Evolutionary conservation across 1,140 invertebrate genomes (phyloP).

Genomic region (Steinernema feltiae): DNA sequence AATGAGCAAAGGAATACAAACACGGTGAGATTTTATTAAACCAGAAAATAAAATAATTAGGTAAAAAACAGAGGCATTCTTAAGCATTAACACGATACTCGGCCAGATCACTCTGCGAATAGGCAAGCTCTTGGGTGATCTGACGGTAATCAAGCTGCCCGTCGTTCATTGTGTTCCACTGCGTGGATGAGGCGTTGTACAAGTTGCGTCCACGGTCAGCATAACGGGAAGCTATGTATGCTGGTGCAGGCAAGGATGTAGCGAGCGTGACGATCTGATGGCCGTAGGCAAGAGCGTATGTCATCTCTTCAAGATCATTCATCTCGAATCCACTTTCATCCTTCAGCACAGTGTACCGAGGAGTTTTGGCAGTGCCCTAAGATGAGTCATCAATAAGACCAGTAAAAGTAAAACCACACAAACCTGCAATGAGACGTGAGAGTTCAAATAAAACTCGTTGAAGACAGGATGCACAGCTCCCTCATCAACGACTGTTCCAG

Average conservation of each 20-base stretch:
- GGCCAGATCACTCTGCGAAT: background rate
- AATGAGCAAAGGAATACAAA: too few species aligned
- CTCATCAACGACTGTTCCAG: constrained; percentile 29
- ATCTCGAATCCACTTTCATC: constrained; percentile 25
- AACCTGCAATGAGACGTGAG: constrained; percentile 32
- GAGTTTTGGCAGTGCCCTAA: constrained; percentile 31
- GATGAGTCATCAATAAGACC: background rate
- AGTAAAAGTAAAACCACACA: background rate
- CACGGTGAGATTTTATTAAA: too few species aligned
- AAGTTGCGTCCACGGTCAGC: constrained; percentile 31
- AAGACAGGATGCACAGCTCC: constrained; percentile 20
- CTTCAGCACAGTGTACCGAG: constrained; percentile 27
- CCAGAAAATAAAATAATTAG: too few species aligned
- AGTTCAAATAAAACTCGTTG: constrained; percentile 38
- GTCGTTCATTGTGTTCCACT: background rate
- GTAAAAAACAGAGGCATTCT: too few species aligned
- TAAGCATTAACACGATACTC: background rate
- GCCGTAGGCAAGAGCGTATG: constrained; percentile 16
- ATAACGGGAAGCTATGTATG: constrained; percentile 37
- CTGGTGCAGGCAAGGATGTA: constrained; percentile 32
- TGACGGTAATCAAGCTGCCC: background rate
- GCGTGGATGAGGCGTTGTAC: background rate
- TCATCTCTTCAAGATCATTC: constrained; percentile 26
- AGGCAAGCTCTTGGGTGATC: background rate
- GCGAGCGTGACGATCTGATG: constrained; percentile 25